Evolutionary conservation across 2,113 vertebrate genomes (phyloP).

Genomic region (Grammatotria lemairii): DNA sequence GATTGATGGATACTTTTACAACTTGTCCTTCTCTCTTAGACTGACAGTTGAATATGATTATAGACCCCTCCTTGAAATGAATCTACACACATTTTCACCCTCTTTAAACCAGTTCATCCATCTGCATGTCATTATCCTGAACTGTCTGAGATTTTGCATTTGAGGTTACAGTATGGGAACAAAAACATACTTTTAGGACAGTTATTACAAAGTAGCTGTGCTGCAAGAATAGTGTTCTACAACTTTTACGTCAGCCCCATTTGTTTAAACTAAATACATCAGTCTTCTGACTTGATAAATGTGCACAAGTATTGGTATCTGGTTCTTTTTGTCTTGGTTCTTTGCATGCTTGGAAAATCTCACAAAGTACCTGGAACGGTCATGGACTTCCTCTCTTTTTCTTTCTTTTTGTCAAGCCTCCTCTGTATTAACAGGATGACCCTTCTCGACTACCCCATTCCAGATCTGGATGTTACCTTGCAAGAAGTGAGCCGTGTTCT

Average conservation of each 20-base stretch:
- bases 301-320: not conserved
- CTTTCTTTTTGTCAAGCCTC: not conserved
- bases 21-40: not conserved
- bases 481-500: constrained; percentile 69
- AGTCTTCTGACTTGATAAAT: not conserved
- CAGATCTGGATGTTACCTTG: constrained; percentile 68
- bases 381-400: not conserved
- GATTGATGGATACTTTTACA: not conserved
- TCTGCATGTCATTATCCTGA: not conserved
- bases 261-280: not conserved
- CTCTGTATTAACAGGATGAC: constrained; percentile 56
- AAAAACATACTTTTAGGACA: not conserved
- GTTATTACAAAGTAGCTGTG: not conserved
- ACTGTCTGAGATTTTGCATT: not conserved
- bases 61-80: not conserved
- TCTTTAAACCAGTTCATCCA: not conserved
- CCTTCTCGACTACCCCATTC: constrained; percentile 70
- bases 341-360: not conserved
- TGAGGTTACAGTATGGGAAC: not conserved
- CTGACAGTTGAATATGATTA: not conserved
- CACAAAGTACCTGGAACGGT: not conserved
- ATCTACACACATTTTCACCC: not conserved
- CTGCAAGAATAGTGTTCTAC: not conserved
- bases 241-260: not conserved
- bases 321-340: not conserved